A percentile compares a stretch with the other conserved stretches of the same genome.
phyloP scores from a whole-genome alignment of 2,888 invertebrate species.

The Callinectes sapidus region DNA sequence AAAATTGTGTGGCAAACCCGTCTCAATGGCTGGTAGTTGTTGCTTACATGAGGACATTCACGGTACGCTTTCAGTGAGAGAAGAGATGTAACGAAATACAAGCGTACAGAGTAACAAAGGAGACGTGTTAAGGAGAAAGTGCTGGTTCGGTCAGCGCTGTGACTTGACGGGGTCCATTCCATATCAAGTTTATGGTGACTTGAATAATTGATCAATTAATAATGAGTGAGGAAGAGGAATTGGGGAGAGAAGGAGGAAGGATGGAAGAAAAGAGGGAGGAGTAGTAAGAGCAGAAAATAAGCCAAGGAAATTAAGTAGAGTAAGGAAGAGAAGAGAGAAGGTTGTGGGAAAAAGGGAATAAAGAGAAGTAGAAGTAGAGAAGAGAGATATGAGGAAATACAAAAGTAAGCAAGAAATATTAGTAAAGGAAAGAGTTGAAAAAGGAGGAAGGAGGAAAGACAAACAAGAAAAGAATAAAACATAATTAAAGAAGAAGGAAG shows the following conservation, averaged over 20 bases:
- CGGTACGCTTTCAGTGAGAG: too few relatives aligned
- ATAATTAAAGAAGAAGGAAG: neutral
- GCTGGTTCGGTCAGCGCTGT: too few relatives aligned
- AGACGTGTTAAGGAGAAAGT: neutral
- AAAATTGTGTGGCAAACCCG: neutral
- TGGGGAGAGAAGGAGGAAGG: neutral
- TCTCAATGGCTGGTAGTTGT: neutral
- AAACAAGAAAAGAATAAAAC: neutral
- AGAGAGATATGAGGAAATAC: neutral
- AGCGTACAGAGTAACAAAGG: too few relatives aligned
- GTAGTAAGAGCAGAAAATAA: too few relatives aligned
- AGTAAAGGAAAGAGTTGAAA: neutral
- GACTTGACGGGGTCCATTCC: too few relatives aligned
- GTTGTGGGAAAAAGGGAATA: neutral
- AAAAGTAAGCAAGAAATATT: neutral
- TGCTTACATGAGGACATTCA: too few relatives aligned
- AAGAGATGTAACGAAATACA: too few relatives aligned
- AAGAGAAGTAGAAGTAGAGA: neutral
- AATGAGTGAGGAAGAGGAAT: neutral
- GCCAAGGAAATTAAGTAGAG: too few relatives aligned
- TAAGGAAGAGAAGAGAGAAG: neutral
- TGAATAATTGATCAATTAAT: too few relatives aligned
- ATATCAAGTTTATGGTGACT: too few relatives aligned
- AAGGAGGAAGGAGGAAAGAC: neutral
- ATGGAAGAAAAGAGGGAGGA: neutral